phyloP scores from a whole-genome alignment of 2,797 vertebrate species.

The Anas georgica region DNA sequence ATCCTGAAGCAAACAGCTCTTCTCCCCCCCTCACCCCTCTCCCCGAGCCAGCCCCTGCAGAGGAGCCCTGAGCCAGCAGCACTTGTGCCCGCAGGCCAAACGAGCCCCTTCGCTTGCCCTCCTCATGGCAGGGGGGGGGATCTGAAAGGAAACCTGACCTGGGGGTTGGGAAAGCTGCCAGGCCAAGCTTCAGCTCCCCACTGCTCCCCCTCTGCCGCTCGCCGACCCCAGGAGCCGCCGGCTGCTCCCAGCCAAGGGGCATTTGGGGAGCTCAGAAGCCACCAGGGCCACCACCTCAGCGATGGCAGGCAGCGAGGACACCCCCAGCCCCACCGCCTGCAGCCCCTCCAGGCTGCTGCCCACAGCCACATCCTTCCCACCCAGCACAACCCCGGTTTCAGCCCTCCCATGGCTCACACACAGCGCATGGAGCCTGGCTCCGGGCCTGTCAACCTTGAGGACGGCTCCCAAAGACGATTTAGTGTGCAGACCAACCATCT shows the following conservation, averaged over 20 bases:
- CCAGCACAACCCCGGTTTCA: not conserved
- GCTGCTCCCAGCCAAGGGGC: not conserved
- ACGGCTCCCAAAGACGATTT: fast-evolving
- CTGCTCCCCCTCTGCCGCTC: not conserved
- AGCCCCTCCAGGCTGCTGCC: fast-evolving
- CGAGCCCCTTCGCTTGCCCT: not conserved
- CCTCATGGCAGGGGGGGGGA: not conserved
- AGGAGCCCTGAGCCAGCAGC: fast-evolving
- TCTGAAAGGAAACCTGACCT: conserved; percentile 46
- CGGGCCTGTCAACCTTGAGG: fast-evolving
- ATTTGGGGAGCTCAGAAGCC: fast-evolving
- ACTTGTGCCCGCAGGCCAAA: not conserved
- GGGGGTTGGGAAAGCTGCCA: conserved; percentile 13
- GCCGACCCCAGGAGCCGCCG: not conserved
- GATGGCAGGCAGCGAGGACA: not conserved
- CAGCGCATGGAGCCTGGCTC: fast-evolving
- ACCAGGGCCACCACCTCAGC: too few relatives aligned
- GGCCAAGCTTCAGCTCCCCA: conserved; percentile 35
- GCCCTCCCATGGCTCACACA: not conserved
- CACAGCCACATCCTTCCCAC: not conserved
- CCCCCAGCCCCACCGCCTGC: fast-evolving
- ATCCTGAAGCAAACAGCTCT: not conserved
- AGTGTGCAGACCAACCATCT: fast-evolving
- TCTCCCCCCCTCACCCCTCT: not conserved
- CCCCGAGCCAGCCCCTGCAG: not conserved